These are phyloP conservation scores for Raja brachyura DNA, from an alignment of 2,113 vertebrate species.

Conservation along the genomic window DNA sequence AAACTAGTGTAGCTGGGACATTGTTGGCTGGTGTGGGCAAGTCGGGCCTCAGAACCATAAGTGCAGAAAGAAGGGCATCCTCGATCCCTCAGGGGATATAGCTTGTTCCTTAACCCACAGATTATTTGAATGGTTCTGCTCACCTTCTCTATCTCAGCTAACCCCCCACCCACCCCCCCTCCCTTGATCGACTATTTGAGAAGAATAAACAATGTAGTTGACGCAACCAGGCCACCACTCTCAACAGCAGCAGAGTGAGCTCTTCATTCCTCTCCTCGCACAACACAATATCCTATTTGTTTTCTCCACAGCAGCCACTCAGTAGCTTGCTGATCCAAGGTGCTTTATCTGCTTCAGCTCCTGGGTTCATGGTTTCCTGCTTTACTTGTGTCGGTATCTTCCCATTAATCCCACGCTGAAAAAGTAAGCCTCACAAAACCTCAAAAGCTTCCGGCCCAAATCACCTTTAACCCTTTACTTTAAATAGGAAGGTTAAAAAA, in stretches of 20 bases:
- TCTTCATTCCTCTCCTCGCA: background rate
- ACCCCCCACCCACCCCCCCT: no score
- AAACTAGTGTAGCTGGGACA: no score
- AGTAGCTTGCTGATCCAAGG: background rate
- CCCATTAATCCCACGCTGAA: background rate
- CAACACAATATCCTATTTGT: background rate
- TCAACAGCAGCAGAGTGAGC: background rate
- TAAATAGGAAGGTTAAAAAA: background rate
- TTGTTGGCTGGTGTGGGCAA: no score
- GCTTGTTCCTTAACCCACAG: background rate
- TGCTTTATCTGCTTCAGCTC: background rate
- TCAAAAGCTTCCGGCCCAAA: background rate
- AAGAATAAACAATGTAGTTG: background rate
- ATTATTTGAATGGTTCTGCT: background rate
- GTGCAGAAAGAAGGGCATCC: no score
- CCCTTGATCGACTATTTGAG: background rate
- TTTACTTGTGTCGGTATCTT: background rate
- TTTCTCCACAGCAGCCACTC: background rate
- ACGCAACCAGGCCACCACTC: background rate
- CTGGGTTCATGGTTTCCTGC: background rate
- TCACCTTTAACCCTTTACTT: background rate
- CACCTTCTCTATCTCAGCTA: background rate
- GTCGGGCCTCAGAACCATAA: no score
- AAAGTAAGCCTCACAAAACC: background rate
- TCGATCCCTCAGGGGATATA: background rate